A percentile compares a stretch with the other conserved stretches of the same genome.
phyloP scores from a whole-genome alignment of 1,140 invertebrate genomes.

The Heterodera schachtii region DNA sequence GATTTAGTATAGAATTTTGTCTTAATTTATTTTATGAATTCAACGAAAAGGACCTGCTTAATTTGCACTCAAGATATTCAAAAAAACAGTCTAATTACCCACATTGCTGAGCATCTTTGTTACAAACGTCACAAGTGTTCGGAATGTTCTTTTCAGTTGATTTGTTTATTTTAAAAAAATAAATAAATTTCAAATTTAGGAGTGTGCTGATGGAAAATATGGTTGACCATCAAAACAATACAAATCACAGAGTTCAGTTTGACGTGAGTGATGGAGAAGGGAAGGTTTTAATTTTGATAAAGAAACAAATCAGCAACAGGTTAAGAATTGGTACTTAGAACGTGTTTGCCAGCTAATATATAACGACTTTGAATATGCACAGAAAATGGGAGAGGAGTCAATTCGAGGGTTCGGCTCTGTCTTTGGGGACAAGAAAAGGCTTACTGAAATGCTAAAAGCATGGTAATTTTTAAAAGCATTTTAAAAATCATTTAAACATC shows the following conservation, averaged over 20 bases:
- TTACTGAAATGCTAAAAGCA: constrained; percentile 10
- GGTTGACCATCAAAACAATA: constrained; percentile 25
- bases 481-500: constrained; percentile 5
- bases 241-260: constrained; percentile 17
- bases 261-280: constrained; percentile 1
- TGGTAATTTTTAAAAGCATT: constrained; percentile 2
- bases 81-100: constrained; percentile 11
- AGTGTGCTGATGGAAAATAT: constrained; percentile 21
- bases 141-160: constrained; percentile 20
- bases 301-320: background rate
- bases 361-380: constrained; percentile 24
- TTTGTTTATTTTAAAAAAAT: constrained; percentile 5
- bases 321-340: constrained; percentile 28
- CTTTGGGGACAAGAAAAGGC: constrained; percentile 2
- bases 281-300: background rate
- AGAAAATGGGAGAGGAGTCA: constrained; percentile 6
- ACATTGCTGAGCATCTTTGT: constrained; percentile 22
- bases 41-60: constrained; percentile 7
- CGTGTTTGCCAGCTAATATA: constrained; percentile 18
- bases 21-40: background rate
- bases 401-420: constrained; percentile 8
- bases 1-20: background rate
- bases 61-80: constrained; percentile 15
- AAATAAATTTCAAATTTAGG: background rate
- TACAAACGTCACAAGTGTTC: constrained; percentile 26